These are phyloP conservation scores for Criorhina ranunculi DNA, from an alignment of 2,888 invertebrate genomes.

Conservation along the genomic window DNA sequence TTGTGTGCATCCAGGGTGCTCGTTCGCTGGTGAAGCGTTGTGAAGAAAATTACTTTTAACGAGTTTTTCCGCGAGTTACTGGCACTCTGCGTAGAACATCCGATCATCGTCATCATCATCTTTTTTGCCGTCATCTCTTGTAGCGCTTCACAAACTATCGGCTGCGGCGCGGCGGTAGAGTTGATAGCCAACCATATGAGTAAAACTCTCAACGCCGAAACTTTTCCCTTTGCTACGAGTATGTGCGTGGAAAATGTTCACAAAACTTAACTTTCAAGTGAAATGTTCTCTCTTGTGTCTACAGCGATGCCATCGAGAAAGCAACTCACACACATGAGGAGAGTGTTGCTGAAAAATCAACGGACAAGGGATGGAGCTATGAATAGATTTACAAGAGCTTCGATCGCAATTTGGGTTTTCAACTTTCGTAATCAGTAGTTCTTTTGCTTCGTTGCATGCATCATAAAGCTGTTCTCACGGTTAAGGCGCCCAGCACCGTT, in stretches of 20 bases:
- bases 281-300: slow-evolving; percentile 24
- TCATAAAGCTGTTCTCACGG: no score
- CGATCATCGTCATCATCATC: slow-evolving; percentile 64
- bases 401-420: no score
- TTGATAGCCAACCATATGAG: slow-evolving; percentile 51
- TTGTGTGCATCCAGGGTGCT: slow-evolving; percentile 1
- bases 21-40: slow-evolving; percentile 29
- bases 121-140: slow-evolving; percentile 59
- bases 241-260: slow-evolving; percentile 20
- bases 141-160: slow-evolving; percentile 56
- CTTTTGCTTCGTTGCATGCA: no score
- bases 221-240: slow-evolving; percentile 30
- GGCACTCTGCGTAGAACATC: slow-evolving; percentile 36
- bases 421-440: no score
- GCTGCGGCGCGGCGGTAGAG: slow-evolving; percentile 11
- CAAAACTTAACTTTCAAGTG: slow-evolving; percentile 55
- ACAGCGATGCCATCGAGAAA: slow-evolving; percentile 1
- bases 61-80: slow-evolving; percentile 68
- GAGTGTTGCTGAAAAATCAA: slow-evolving; percentile 22
- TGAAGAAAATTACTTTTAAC: slow-evolving; percentile 74
- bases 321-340: not conserved
- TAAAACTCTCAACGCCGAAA: slow-evolving; percentile 35
- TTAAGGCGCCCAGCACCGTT: no score
- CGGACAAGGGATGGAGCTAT: not conserved
- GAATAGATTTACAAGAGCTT: no score